Percentiles rank a stretch among this genome's conserved stretches.
phyloP scores from a whole-genome alignment of 2,797 vertebrate genomes.

The Melanotaenia parkinsoni region DNA sequence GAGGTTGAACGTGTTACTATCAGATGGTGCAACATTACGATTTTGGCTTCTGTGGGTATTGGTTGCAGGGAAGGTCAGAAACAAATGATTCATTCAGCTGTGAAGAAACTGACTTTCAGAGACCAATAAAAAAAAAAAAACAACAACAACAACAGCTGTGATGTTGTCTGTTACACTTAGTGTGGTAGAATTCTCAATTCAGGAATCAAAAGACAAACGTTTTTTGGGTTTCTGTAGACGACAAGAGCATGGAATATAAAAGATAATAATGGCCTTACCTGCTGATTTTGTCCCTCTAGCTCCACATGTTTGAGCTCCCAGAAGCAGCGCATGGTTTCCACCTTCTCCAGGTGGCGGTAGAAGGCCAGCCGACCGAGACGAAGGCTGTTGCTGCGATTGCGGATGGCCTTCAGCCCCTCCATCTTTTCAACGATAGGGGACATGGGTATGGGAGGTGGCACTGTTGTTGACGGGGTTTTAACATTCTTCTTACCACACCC shows the following conservation, averaged over 20 bases:
- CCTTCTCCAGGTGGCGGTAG: conserved; percentile 87
- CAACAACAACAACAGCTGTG: not conserved
- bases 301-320: conserved; percentile 85
- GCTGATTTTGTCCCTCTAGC: conserved; percentile 59
- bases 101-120: not conserved
- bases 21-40: not conserved
- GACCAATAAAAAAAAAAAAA: too few relatives aligned
- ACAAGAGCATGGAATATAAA: too few relatives aligned
- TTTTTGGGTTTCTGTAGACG: too few relatives aligned
- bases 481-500: conserved; percentile 72
- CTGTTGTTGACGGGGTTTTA: conserved; percentile 37
- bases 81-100: not conserved
- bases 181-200: too few relatives aligned
- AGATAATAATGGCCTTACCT: conserved; percentile 59
- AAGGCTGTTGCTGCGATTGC: conserved; percentile 77
- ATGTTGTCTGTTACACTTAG: too few relatives aligned
- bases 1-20: not conserved
- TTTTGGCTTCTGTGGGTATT: not conserved
- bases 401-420: conserved; percentile 85
- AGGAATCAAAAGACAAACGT: too few relatives aligned
- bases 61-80: not conserved
- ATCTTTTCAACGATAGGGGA: conserved; percentile 84
- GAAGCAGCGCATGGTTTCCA: conserved; percentile 87
- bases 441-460: conserved; percentile 78
- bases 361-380: conserved; percentile 82